phyloP scores from a whole-genome alignment of 2,113 vertebrate species.

The Rhadina sibilatrix region DNA sequence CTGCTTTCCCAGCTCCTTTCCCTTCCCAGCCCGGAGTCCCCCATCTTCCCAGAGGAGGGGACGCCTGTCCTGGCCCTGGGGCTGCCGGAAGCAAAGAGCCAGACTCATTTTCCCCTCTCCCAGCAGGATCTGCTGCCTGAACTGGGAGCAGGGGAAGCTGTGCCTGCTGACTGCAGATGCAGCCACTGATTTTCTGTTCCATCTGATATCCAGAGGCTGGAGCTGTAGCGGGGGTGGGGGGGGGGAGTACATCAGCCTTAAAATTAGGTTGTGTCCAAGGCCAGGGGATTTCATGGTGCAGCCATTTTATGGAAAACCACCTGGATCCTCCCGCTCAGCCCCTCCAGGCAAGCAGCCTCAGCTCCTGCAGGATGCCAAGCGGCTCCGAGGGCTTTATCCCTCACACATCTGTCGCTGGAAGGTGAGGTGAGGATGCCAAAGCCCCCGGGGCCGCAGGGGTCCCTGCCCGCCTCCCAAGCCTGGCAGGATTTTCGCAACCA shows the following conservation, averaged over 20 bases:
- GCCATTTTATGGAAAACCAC: background rate
- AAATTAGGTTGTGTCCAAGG: background rate
- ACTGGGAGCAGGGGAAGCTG: background rate
- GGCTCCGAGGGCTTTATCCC: background rate
- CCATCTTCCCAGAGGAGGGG: background rate
- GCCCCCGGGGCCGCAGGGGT: background rate
- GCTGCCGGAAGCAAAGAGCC: background rate
- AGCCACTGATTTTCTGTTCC: background rate
- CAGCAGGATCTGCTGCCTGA: background rate
- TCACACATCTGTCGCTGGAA: rapidly evolving
- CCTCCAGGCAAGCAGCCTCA: background rate
- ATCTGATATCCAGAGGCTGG: background rate
- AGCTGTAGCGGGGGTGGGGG: background rate
- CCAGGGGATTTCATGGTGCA: background rate
- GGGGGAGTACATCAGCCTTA: background rate
- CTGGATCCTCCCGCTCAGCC: background rate
- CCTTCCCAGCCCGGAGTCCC: background rate
- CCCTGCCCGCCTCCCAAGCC: rapidly evolving
- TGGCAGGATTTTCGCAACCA: background rate
- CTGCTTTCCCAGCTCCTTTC: background rate
- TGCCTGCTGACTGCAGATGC: background rate
- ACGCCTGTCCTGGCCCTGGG: background rate
- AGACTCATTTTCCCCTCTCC: background rate
- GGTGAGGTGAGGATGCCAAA: background rate
- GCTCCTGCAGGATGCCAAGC: background rate